phyloP scores from a whole-genome alignment of 2,797 vertebrate species.

The Mastacembelus armatus region DNA sequence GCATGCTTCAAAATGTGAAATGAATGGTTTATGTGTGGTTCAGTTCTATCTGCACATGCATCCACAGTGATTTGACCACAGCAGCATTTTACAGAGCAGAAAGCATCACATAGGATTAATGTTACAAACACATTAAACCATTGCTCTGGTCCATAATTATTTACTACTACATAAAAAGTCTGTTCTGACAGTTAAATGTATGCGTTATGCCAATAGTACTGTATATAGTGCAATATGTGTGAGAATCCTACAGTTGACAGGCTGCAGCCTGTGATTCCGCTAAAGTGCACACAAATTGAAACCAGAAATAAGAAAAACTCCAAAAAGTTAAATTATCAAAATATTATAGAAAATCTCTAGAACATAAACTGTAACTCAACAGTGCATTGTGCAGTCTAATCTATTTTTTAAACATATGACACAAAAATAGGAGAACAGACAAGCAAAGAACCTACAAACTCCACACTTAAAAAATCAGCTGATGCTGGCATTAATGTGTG shows the following conservation, averaged over 20 bases:
- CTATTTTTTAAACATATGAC: not conserved
- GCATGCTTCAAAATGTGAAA: slow-evolving; percentile 45
- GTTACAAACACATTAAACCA: slow-evolving; percentile 6
- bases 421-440: too few species aligned
- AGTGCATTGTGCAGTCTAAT: not conserved
- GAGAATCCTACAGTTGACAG: too few species aligned
- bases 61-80: slow-evolving; percentile 4
- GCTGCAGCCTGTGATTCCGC: too few species aligned
- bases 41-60: not conserved
- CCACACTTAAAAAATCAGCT: too few species aligned
- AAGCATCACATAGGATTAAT: slow-evolving; percentile 4
- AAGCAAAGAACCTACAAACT: too few species aligned
- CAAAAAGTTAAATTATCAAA: not conserved
- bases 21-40: slow-evolving; percentile 28
- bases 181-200: not conserved
- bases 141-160: slow-evolving; percentile 13
- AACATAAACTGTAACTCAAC: not conserved
- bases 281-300: too few species aligned
- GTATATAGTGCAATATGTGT: too few species aligned
- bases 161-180: not conserved
- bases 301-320: not conserved
- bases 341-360: too few species aligned
- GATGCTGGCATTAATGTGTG: too few species aligned
- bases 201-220: not conserved
- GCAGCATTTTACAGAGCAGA: not conserved